Percentiles rank a stretch among this genome's conserved stretches.
Evolutionary conservation across 30 jellyfish, hydroid and myxozoan genomes (phyloP).

Genomic region (Turritopsis dohrnii): DNA sequence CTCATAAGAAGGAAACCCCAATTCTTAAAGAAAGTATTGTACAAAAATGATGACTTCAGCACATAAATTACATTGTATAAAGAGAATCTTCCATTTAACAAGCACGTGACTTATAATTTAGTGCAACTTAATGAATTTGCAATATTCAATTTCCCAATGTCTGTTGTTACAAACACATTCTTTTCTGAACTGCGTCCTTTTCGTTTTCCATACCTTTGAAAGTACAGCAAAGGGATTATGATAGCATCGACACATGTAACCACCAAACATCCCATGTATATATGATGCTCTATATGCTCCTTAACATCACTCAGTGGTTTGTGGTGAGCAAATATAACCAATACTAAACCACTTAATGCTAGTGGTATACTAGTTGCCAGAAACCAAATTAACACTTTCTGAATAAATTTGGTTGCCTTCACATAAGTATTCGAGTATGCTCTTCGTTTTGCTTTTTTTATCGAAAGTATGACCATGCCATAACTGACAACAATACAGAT

Average conservation of each 20-base stretch:
- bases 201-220: background rate
- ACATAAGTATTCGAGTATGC: slow-evolving; percentile 2
- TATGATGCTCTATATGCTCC: slow-evolving; percentile 13
- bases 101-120: no score
- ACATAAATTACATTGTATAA: no score
- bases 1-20: no score
- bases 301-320: background rate
- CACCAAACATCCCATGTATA: slow-evolving; percentile 1
- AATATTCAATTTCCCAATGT: background rate
- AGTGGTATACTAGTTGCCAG: slow-evolving; percentile 14
- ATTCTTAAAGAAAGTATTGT: no score
- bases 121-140: background rate
- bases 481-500: slow-evolving; percentile 15
- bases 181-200: background rate
- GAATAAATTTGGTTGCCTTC: slow-evolving; percentile 17
- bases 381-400: slow-evolving; percentile 19
- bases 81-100: no score
- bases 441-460: slow-evolving; percentile 26
- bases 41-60: no score
- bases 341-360: slow-evolving; percentile 16
- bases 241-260: slow-evolving; percentile 21
- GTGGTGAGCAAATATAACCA: slow-evolving; percentile 14
- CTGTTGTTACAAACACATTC: background rate
- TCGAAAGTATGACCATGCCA: background rate
- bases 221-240: slow-evolving; percentile 14